phyloP scores from a whole-genome alignment of 2,113 vertebrate species.

The Scatophagus argus region DNA sequence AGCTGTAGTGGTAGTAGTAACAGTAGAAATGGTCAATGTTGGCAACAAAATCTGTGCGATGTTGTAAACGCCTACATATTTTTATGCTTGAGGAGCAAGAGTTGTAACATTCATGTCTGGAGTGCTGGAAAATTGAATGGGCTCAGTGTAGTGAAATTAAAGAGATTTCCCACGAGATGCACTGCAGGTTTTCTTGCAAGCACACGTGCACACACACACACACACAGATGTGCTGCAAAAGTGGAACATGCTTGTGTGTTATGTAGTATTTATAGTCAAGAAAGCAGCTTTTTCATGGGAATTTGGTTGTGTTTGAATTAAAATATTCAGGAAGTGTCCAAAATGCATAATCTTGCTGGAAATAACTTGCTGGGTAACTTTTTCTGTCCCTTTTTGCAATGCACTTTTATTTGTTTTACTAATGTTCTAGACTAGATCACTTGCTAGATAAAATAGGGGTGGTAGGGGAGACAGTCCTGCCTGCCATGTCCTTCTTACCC shows the following conservation, averaged over 20 bases:
- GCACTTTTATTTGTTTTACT: background rate
- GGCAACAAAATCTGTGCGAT: constrained; percentile 6
- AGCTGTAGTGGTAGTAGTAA: background rate
- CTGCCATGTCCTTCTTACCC: background rate
- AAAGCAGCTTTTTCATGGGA: constrained; percentile 26
- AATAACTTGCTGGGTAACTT: background rate
- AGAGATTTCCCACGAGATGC: constrained; percentile 56
- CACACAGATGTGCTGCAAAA: constrained; percentile 16
- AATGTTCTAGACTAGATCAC: background rate
- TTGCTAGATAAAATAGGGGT: background rate
- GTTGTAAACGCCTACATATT: constrained; percentile 10
- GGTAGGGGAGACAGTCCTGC: background rate
- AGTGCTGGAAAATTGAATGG: constrained; percentile 58
- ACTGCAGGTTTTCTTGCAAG: constrained; percentile 9
- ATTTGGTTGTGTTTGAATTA: constrained; percentile 34
- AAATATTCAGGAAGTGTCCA: constrained; percentile 58
- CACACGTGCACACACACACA: constrained; percentile 22
- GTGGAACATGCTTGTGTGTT: constrained; percentile 40
- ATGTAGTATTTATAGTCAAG: constrained; percentile 68
- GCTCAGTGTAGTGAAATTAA: constrained; percentile 61
- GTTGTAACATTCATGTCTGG: constrained; percentile 60
- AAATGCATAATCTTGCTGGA: constrained; percentile 4
- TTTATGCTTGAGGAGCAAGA: constrained; percentile 44
- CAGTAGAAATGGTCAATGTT: constrained; percentile 12
- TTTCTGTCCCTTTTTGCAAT: background rate